These are phyloP conservation scores for Glaucomys volans DNA, from an alignment of 2,113 vertebrate species.

Conservation along the genomic window DNA sequence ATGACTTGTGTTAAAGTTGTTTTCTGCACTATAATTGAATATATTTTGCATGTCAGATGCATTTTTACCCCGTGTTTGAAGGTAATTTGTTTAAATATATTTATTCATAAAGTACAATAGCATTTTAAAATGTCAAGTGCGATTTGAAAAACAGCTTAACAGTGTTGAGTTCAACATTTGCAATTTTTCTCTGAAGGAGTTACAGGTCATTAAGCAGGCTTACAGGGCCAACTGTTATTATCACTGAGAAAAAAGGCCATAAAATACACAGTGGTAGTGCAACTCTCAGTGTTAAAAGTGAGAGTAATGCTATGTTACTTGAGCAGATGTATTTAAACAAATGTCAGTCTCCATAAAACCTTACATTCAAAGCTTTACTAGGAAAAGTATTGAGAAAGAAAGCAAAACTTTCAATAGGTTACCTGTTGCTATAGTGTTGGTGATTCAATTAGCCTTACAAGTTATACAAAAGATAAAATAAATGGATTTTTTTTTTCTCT, in stretches of 20 bases:
- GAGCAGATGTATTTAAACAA: conserved; percentile 55
- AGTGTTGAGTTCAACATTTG: conserved; percentile 52
- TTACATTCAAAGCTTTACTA: conserved; percentile 9
- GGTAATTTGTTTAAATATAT: conserved; percentile 52
- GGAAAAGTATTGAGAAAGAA: neutral
- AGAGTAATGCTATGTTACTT: neutral
- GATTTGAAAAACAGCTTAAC: conserved; percentile 44
- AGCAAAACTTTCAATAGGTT: neutral
- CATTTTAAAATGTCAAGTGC: conserved; percentile 57
- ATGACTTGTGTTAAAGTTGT: neutral
- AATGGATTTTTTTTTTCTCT: neutral
- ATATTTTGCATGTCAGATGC: neutral
- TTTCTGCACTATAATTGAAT: conserved; percentile 27
- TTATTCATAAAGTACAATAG: conserved; percentile 53
- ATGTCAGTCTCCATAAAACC: neutral
- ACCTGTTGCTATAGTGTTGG: neutral
- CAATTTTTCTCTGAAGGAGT: conserved; percentile 78
- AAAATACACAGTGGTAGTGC: conserved; percentile 2
- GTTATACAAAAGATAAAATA: neutral
- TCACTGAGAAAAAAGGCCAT: neutral
- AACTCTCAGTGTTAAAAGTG: conserved; percentile 23
- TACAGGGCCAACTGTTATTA: conserved; percentile 71
- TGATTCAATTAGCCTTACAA: neutral
- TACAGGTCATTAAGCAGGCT: conserved; percentile 85
- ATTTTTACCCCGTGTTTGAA: neutral